A percentile compares a stretch with the other conserved stretches of the same genome.
phyloP scores from a whole-genome alignment of 2,888 invertebrate genomes.

The Metacarcinus magister region DNA sequence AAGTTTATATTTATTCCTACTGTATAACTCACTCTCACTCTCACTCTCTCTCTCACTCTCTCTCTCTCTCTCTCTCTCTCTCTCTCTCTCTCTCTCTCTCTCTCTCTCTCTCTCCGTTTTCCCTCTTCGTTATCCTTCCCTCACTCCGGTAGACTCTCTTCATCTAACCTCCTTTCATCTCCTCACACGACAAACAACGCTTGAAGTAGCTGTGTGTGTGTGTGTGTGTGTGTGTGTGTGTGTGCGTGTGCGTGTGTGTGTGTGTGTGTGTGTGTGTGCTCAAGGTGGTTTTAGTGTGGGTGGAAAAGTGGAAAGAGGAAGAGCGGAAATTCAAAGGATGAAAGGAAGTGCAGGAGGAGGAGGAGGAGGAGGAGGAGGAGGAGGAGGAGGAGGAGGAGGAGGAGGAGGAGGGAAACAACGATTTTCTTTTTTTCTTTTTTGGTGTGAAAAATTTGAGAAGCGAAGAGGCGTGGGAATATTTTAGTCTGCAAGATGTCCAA shows the following conservation, averaged over 20 bases:
- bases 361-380: not conserved
- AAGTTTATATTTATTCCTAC: not conserved
- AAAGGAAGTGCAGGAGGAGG: not conserved
- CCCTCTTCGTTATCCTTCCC: not conserved
- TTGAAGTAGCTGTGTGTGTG: not conserved
- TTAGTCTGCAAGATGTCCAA: too few relatives aligned
- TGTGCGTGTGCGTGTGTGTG: slow-evolving; percentile 5
- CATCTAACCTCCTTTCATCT: not conserved
- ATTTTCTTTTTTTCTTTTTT: not conserved
- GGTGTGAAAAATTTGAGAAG: not conserved
- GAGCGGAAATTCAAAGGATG: not conserved
- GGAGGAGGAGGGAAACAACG: not conserved
- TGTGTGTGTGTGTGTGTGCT: slow-evolving; percentile 2
- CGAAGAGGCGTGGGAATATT: not conserved
- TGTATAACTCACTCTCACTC: not conserved
- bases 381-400: slow-evolving; percentile 3
- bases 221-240: slow-evolving; percentile 26
- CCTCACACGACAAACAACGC: not conserved
- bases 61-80: slow-evolving; percentile 2
- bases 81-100: slow-evolving; percentile 6
- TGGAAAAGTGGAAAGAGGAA: not conserved
- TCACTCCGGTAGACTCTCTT: not conserved
- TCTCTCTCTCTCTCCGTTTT: not conserved
- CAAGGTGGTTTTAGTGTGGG: not conserved
- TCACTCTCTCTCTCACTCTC: not conserved